A percentile compares a stretch with the other conserved stretches of the same genome.
phyloP scores from a whole-genome alignment of 2,113 vertebrate genomes.

The Oncorhynchus clarkii region DNA sequence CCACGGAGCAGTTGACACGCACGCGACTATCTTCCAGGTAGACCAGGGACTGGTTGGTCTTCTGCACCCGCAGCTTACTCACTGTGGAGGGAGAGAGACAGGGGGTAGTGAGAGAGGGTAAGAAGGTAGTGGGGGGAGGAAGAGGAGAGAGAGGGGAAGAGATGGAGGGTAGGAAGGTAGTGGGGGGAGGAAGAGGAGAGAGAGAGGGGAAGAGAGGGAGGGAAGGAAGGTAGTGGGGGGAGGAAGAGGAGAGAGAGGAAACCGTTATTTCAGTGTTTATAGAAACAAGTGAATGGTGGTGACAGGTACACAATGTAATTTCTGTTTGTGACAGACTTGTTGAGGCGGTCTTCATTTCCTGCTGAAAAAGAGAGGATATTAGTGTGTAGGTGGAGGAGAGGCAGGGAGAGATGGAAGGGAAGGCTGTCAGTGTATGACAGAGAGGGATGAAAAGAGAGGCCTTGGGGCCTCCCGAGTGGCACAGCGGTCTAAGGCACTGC shows the following conservation, averaged over 20 bases:
- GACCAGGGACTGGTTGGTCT: constrained; percentile 84
- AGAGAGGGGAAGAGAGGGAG: too few species aligned
- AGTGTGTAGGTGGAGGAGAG: constrained; percentile 32
- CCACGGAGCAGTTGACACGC: constrained; percentile 86
- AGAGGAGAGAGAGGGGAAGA: too few species aligned
- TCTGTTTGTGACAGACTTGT: constrained; percentile 51
- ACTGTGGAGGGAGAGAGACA: constrained; percentile 64
- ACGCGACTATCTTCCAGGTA: constrained; percentile 88
- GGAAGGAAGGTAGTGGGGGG: too few species aligned
- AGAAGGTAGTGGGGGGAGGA: too few species aligned
- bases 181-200: too few species aligned
- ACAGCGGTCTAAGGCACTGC: too few species aligned
- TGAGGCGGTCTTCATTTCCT: constrained; percentile 38
- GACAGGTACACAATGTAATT: constrained; percentile 55
- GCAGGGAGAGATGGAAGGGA: constrained; percentile 20
- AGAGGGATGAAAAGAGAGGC: too few species aligned
- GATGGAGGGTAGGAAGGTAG: too few species aligned
- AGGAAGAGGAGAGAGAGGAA: not conserved
- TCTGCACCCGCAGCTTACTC: constrained; percentile 88
- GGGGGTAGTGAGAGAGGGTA: too few species aligned
- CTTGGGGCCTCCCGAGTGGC: too few species aligned
- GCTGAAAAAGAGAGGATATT: constrained; percentile 11
- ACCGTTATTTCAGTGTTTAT: constrained; percentile 35
- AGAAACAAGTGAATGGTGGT: constrained; percentile 33
- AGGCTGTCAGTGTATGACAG: constrained; percentile 25